phyloP scores from a whole-genome alignment of 2,113 vertebrate species.

The Brachionichthys hirsutus region DNA sequence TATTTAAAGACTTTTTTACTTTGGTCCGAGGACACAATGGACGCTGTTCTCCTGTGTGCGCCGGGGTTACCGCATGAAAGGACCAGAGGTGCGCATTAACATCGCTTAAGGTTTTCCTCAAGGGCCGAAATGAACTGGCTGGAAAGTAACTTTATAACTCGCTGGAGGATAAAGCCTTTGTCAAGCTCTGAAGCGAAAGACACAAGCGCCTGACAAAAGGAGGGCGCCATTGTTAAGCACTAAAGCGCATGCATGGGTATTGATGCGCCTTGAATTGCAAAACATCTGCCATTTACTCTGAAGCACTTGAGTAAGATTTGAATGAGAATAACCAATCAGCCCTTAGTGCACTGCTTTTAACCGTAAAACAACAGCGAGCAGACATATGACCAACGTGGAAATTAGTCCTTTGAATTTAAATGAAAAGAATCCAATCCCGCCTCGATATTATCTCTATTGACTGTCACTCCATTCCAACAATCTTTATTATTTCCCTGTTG shows the following conservation, averaged over 20 bases:
- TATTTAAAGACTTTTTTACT: conserved; percentile 81
- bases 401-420: conserved; percentile 12
- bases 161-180: conserved; percentile 81
- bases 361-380: conserved; percentile 57
- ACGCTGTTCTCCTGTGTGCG: conserved; percentile 74
- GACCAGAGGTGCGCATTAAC: conserved; percentile 81
- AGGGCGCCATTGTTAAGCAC: conserved; percentile 73
- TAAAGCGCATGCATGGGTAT: conserved; percentile 73
- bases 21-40: conserved; percentile 74
- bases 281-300: conserved; percentile 83
- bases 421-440: not conserved
- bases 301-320: conserved; percentile 71
- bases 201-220: conserved; percentile 77
- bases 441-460: too few relatives aligned
- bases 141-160: conserved; percentile 87
- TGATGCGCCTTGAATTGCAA: conserved; percentile 83
- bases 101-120: conserved; percentile 82
- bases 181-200: conserved; percentile 72
- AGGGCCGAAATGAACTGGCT: conserved; percentile 81
- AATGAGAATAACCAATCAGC: conserved; percentile 71
- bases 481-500: too few relatives aligned
- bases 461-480: too few relatives aligned
- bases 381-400: conserved; percentile 25
- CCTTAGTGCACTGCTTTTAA: conserved; percentile 53
- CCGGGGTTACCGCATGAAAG: conserved; percentile 78